phyloP scores from a whole-genome alignment of 2,113 vertebrate species.

The Acrocephalus arundinaceus region DNA sequence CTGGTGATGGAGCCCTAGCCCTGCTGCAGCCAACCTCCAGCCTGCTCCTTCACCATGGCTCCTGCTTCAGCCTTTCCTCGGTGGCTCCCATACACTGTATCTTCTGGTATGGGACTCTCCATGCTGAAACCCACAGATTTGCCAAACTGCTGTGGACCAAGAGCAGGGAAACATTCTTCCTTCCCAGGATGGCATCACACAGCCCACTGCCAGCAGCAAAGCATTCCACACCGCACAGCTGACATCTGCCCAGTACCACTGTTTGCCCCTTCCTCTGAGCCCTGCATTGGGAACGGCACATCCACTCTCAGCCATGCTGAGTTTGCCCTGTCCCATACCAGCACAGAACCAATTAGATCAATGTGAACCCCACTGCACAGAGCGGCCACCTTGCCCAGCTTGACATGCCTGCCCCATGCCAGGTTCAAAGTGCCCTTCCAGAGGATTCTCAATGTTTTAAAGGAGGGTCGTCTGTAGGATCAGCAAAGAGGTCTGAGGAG shows the following conservation, averaged over 20 bases:
- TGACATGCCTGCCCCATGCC: rapidly evolving
- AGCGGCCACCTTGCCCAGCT: no score
- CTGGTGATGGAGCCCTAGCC: neutral
- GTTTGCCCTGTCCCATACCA: neutral
- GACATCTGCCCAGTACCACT: rapidly evolving
- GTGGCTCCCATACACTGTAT: rapidly evolving
- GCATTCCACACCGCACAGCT: rapidly evolving
- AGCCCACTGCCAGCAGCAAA: neutral
- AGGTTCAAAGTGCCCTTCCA: neutral
- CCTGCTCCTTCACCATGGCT: neutral
- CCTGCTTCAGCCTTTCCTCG: neutral
- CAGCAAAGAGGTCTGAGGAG: neutral
- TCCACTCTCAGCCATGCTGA: neutral
- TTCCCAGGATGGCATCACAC: rapidly evolving
- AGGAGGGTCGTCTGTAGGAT: neutral
- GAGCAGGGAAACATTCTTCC: neutral
- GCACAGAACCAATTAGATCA: neutral
- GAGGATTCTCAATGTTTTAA: neutral
- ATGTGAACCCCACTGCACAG: rapidly evolving
- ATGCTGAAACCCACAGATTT: neutral
- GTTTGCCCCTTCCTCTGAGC: neutral
- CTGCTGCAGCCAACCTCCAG: neutral
- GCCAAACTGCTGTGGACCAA: neutral
- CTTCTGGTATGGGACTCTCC: neutral
- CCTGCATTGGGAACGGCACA: rapidly evolving